Base-by-base conservation (phyloP, 1,140 invertebrate species). In the Calycopis cecrops region DNA sequence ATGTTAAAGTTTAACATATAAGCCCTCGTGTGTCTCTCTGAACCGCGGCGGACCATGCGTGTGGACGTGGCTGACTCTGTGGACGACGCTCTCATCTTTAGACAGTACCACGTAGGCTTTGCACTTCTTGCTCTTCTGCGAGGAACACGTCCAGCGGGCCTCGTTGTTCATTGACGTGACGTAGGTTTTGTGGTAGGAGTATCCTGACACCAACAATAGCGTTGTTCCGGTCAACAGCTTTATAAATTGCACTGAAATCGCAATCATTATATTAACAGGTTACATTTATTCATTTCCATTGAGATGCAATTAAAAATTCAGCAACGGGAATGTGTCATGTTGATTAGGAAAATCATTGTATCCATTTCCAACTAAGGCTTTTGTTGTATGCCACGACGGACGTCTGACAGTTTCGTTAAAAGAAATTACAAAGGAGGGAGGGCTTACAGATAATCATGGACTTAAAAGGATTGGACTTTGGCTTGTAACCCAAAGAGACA, bases 71-170 rank as follows among this genome's bases (percentile, higher is more conserved):
- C 48, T 17, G 1, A 14, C n/a, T 10, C 47, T 63, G 6, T 51
- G 14, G 3, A 68, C 34, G 1, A 51, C 8, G 1, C 53, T 35
- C 0, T 62, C 55, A 10, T 64, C 42, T 11, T 57, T 44, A 8
- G 65, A 16, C 3, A 52, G 21, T 2, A 28, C 37, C 12, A 61
- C 55, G 38, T 58, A 57, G 9, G 65, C 51, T 10, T 48, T 57
- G 44, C 67, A 70, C 8, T 16, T 6, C 40, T 44, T 44, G 16
- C 40, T 44, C 40, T 44, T 44, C 40, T 57, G 56, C 0, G 67
- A 59, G 0, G 64, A 60, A 16, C 48, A 28, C 1, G 67, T 65
- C 38, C 67, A 70, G 10, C 60, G 62, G 57, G 17, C 40, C 9
- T 16, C 17, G 40, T 44, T 44, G 60, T 67, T 3, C 67, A 48